Evolutionary conservation across 2,797 vertebrate genomes (phyloP).

Genomic region (Coilia nasus): DNA sequence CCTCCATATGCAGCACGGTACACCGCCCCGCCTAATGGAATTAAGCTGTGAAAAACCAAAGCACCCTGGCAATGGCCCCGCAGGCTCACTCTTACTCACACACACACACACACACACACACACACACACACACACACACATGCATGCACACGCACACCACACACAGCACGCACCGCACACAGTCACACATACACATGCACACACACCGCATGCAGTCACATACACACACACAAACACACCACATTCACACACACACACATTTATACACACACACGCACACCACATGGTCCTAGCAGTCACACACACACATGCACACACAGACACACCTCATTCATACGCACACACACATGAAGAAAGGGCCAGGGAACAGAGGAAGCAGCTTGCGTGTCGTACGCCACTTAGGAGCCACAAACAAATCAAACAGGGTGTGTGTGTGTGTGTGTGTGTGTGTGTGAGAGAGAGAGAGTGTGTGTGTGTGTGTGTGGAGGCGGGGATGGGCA

Average conservation of each 20-base stretch:
- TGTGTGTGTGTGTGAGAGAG: too few species aligned
- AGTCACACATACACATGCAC: slow-evolving; percentile 24
- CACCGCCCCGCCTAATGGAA: slow-evolving; percentile 64
- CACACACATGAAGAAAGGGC: slow-evolving; percentile 54
- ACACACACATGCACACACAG: slow-evolving; percentile 58
- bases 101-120: slow-evolving; percentile 54
- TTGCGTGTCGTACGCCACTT: slow-evolving; percentile 72
- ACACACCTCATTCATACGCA: neutral
- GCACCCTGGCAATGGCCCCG: slow-evolving; percentile 65
- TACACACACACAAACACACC: slow-evolving; percentile 54
- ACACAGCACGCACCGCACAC: neutral
- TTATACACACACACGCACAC: neutral
- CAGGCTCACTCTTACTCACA: neutral
- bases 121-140: neutral
- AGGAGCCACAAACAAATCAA: slow-evolving; percentile 79
- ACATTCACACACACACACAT: slow-evolving; percentile 50
- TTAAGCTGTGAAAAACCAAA: slow-evolving; percentile 76
- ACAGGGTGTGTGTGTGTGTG: slow-evolving; percentile 47
- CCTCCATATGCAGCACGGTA: neutral
- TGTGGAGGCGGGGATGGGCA: slow-evolving; percentile 56
- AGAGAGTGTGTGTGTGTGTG: too few species aligned
- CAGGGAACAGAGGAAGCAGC: slow-evolving; percentile 73
- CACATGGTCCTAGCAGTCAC: slow-evolving; percentile 28
- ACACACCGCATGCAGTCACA: too few species aligned
- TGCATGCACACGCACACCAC: neutral